phyloP scores from a whole-genome alignment of 2,113 vertebrate genomes.

The Chaenocephalus aceratus region DNA sequence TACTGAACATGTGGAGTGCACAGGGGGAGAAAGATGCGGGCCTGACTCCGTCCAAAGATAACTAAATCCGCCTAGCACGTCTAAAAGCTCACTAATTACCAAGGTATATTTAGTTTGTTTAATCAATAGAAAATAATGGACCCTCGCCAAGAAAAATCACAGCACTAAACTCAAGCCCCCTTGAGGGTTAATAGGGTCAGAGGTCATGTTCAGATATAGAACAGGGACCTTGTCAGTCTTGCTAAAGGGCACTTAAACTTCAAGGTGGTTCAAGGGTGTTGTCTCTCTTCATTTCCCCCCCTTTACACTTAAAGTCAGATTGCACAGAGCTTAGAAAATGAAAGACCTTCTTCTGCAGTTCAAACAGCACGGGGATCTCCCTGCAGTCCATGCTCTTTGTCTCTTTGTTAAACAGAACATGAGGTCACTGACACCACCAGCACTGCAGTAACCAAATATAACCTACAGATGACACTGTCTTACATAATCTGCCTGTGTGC shows the following conservation, averaged over 20 bases:
- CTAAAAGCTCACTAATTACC: not conserved
- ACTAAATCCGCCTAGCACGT: not conserved
- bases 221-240: not conserved
- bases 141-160: not conserved
- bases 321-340: not conserved
- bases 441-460: conserved; percentile 30
- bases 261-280: conserved; percentile 4
- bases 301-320: not conserved
- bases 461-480: conserved; percentile 57
- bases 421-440: not conserved
- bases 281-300: not conserved
- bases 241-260: conserved; percentile 6
- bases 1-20: not conserved
- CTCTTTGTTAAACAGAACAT: not conserved
- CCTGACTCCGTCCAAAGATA: not conserved
- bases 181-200: not conserved
- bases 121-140: not conserved
- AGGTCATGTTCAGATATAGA: conserved; percentile 12
- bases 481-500: not conserved
- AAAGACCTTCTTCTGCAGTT: not conserved
- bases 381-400: not conserved
- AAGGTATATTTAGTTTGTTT: not conserved
- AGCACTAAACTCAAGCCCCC: not conserved
- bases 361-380: conserved; percentile 10
- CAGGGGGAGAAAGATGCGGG: not conserved